Evolutionary conservation across 2,113 vertebrate genomes (phyloP).

Genomic region (Glaucidium brasilianum): DNA sequence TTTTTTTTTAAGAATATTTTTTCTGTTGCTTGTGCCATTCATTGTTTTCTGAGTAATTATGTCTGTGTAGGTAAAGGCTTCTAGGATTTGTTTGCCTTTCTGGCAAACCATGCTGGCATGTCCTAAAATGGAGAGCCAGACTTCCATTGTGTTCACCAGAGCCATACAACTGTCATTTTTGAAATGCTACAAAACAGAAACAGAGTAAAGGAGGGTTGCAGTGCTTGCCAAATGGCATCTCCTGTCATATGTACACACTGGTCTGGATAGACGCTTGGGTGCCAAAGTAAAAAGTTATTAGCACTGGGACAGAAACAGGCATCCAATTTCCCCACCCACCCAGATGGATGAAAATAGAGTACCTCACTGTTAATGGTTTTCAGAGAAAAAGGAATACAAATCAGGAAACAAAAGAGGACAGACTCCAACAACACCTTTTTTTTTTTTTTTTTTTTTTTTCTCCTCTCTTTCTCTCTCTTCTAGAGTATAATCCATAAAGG

Average conservation of each 20-base stretch:
- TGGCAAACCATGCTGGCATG: neutral
- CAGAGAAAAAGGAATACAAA: neutral
- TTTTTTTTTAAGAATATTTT: neutral
- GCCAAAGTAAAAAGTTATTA: constrained; percentile 16
- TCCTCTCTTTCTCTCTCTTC: neutral
- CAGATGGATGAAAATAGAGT: constrained; percentile 17
- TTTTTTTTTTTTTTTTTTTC: neutral
- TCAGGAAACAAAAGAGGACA: neutral
- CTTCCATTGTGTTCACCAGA: constrained; percentile 4
- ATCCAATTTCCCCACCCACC: constrained; percentile 6
- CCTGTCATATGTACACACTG: neutral
- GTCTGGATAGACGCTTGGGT: neutral
- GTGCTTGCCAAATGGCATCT: constrained; percentile 28
- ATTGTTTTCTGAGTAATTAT: neutral
- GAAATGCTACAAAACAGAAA: neutral
- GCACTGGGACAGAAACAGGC: neutral
- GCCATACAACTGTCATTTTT: constrained; percentile 4
- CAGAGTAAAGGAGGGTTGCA: neutral
- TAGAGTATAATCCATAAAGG: neutral
- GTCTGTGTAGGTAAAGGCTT: neutral
- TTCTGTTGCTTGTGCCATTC: neutral
- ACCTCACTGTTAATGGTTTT: neutral
- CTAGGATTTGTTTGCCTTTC: constrained; percentile 21
- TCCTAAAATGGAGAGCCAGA: neutral
- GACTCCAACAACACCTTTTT: neutral